phyloP scores from a whole-genome alignment of 2,113 vertebrate genomes.

The Rhea americana region DNA sequence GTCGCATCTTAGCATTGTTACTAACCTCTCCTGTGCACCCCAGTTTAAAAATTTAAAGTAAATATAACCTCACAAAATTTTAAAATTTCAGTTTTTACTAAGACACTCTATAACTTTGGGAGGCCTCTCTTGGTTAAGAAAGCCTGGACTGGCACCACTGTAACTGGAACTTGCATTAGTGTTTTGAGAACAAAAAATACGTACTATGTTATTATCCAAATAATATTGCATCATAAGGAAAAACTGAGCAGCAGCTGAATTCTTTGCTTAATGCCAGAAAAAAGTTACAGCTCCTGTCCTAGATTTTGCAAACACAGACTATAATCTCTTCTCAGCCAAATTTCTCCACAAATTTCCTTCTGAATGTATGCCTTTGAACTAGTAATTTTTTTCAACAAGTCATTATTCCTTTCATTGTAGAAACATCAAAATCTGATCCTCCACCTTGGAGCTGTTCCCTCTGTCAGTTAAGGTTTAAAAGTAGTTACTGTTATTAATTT shows the following conservation, averaged over 20 bases:
- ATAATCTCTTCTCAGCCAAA: background rate
- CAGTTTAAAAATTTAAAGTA: background rate
- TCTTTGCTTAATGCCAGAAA: background rate
- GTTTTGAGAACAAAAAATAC: background rate
- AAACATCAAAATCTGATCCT: background rate
- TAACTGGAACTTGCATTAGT: background rate
- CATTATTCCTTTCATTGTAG: background rate
- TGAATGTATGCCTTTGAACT: background rate
- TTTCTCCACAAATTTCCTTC: background rate
- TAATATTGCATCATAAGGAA: background rate
- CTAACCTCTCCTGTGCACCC: background rate
- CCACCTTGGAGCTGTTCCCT: background rate
- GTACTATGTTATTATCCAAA: background rate
- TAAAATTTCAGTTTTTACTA: background rate
- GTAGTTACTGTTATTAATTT: background rate
- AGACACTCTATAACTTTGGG: background rate
- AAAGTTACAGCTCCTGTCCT: background rate
- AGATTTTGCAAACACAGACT: background rate
- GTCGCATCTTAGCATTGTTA: background rate
- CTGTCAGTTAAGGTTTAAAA: background rate
- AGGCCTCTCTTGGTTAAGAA: background rate
- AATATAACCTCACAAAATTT: background rate
- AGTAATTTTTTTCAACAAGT: background rate
- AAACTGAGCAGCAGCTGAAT: background rate
- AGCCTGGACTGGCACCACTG: background rate